These are phyloP conservation scores for Phacellophora camtschatica DNA, from an alignment of 30 jellyfish, hydroid and myxozoan genomes.

Conservation along the genomic window DNA sequence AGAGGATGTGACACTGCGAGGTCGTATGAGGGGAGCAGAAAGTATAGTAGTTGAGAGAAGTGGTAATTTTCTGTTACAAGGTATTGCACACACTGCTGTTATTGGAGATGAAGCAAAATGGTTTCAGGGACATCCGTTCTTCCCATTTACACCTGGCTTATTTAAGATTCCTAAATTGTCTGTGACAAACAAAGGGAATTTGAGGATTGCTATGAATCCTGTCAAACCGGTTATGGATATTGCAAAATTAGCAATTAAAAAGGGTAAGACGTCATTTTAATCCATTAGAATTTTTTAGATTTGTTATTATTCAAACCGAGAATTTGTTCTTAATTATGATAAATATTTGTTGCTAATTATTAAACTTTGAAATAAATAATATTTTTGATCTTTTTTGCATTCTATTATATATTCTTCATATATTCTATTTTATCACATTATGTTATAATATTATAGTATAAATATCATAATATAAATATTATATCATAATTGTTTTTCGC, in stretches of 20 bases:
- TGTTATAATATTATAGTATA: too few relatives aligned
- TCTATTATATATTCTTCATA: too few relatives aligned
- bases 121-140: conserved; percentile 50
- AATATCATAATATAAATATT: too few relatives aligned
- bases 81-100: conserved; percentile 48
- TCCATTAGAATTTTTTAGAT: background rate
- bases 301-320: background rate
- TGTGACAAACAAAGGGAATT: conserved; percentile 30
- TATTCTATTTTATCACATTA: too few relatives aligned
- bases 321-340: too few relatives aligned
- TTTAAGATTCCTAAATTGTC: conserved; percentile 6
- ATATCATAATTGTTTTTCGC: too few relatives aligned
- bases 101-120: conserved; percentile 55
- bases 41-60: conserved; percentile 44
- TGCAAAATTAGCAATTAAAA: conserved; percentile 22
- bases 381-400: too few relatives aligned
- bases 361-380: too few relatives aligned
- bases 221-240: conserved; percentile 17
- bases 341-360: too few relatives aligned
- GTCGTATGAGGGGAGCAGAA: conserved; percentile 49
- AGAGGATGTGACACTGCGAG: conserved; percentile 54
- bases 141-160: conserved; percentile 44
- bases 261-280: conserved; percentile 1
- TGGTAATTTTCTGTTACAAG: conserved; percentile 34
- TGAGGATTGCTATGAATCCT: conserved; percentile 28